Evolutionary conservation across 2,797 vertebrate genomes (phyloP).

Genomic region (Hephaestus fuliginosus): DNA sequence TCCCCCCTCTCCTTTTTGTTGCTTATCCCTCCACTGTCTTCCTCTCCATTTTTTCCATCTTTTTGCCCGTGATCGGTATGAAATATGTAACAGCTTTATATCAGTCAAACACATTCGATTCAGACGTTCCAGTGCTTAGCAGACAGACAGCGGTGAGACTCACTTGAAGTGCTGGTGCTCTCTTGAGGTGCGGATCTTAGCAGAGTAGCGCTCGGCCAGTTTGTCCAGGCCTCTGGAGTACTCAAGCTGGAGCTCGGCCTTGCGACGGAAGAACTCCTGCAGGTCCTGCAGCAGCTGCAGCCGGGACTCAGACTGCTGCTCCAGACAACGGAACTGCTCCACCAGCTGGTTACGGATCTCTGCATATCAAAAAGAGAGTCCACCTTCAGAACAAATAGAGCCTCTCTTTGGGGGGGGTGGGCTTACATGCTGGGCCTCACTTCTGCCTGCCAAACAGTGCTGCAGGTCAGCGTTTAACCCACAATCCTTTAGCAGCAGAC

Average conservation of each 20-base stretch:
- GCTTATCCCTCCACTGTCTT: slow-evolving; percentile 42
- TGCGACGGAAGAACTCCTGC: slow-evolving; percentile 98
- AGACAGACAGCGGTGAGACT: slow-evolving; percentile 69
- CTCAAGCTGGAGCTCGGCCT: slow-evolving; percentile 97
- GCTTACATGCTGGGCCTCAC: slow-evolving; percentile 40
- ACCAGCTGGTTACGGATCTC: slow-evolving; percentile 98
- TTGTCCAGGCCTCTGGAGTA: slow-evolving; percentile 97
- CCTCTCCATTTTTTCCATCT: slow-evolving; percentile 25
- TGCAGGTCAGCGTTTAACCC: slow-evolving; percentile 44
- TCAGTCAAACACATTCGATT: slow-evolving; percentile 22
- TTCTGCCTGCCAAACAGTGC: slow-evolving; percentile 40
- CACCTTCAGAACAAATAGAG: slow-evolving; percentile 54
- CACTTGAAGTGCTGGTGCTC: slow-evolving; percentile 98
- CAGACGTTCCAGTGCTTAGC: slow-evolving; percentile 25
- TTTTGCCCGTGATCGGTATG: slow-evolving; percentile 40
- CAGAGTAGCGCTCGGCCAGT: slow-evolving; percentile 95
- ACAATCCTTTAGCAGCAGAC: slow-evolving; percentile 8
- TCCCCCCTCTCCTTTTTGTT: slow-evolving; percentile 52
- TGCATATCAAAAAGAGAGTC: slow-evolving; percentile 74
- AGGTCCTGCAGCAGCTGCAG: slow-evolving; percentile 98
- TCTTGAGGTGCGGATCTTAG: slow-evolving; percentile 95
- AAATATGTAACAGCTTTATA: slow-evolving; percentile 53
- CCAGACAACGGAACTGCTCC: slow-evolving; percentile 98
- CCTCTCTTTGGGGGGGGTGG: background rate
- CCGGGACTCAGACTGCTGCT: slow-evolving; percentile 97